Conservation (phyloP, 2,888 invertebrate genomes). For the Acrobeloides nanus region DNA sequence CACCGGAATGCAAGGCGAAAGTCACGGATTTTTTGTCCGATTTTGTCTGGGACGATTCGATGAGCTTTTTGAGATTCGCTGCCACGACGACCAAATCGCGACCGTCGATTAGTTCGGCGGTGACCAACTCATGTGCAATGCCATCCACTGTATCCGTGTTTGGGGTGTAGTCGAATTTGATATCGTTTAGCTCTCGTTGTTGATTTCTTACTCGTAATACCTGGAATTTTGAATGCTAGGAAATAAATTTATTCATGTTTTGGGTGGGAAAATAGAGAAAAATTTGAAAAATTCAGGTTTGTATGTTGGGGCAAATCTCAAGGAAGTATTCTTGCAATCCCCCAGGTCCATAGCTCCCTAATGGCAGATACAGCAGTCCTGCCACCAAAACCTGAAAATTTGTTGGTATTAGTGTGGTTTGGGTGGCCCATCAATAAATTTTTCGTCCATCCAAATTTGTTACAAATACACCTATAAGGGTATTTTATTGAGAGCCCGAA, state of each 20-base stretch:
- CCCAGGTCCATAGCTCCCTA: not conserved
- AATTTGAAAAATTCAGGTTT: not conserved
- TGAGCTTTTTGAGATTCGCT: slow-evolving; percentile 68
- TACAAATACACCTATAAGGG: no score
- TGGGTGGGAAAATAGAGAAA: not conserved
- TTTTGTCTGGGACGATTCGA: slow-evolving; percentile 36
- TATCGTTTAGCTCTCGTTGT: slow-evolving; percentile 85
- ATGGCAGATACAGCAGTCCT: not conserved
- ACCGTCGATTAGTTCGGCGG: slow-evolving; percentile 84
- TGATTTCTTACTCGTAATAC: slow-evolving; percentile 63
- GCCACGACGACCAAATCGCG: slow-evolving; percentile 86
- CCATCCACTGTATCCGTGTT: slow-evolving; percentile 65
- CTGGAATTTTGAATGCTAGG: slow-evolving; percentile 26
- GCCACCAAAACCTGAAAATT: not conserved
- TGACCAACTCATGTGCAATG: slow-evolving; percentile 84
- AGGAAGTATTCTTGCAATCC: not conserved
- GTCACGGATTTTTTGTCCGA: slow-evolving; percentile 39
- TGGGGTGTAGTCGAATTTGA: slow-evolving; percentile 83
- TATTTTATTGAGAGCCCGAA: no score
- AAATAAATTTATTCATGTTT: not conserved
- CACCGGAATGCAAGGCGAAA: slow-evolving; percentile 58
- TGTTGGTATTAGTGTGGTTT: no score
- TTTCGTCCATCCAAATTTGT: no score
- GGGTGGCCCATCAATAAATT: no score
- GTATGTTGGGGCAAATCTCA: not conserved